Evolutionary conservation across 2,113 vertebrate genomes (phyloP).

Genomic region (Xyrauchen texanus): DNA sequence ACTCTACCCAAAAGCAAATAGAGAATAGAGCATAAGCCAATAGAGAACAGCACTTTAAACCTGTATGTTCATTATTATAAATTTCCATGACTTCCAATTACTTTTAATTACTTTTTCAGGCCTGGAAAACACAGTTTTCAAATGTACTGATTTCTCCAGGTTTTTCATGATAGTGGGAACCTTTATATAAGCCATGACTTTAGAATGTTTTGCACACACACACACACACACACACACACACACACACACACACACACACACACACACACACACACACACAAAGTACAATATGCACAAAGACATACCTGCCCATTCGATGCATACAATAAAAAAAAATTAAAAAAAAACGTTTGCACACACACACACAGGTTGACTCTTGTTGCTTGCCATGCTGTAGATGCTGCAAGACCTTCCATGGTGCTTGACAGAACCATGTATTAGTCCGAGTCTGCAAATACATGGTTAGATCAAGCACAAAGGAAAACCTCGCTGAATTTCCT

Average conservation of each 20-base stretch:
- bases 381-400: slow-evolving; percentile 96
- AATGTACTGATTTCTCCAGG: no score
- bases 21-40: no score
- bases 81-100: no score
- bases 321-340: background rate
- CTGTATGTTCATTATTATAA: no score
- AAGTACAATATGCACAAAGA: no score
- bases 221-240: slow-evolving; percentile 11
- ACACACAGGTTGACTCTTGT: slow-evolving; percentile 66
- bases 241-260: background rate
- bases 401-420: slow-evolving; percentile 99
- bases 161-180: no score
- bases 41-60: no score
- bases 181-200: slow-evolving; percentile 15
- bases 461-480: slow-evolving; percentile 99
- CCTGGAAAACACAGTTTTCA: no score
- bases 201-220: background rate
- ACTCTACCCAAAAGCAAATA: no score
- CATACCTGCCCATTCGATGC: background rate
- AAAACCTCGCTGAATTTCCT: slow-evolving; percentile 98
- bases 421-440: slow-evolving; percentile 99
- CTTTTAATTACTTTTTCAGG: no score
- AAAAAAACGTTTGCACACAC: slow-evolving; percentile 1
- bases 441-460: slow-evolving; percentile 98
- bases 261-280: background rate